Percentiles rank a stretch among this genome's conserved stretches.
Evolutionary conservation across 1,140 invertebrate species (phyloP).

Genomic region (Sesamia nonagrioides): DNA sequence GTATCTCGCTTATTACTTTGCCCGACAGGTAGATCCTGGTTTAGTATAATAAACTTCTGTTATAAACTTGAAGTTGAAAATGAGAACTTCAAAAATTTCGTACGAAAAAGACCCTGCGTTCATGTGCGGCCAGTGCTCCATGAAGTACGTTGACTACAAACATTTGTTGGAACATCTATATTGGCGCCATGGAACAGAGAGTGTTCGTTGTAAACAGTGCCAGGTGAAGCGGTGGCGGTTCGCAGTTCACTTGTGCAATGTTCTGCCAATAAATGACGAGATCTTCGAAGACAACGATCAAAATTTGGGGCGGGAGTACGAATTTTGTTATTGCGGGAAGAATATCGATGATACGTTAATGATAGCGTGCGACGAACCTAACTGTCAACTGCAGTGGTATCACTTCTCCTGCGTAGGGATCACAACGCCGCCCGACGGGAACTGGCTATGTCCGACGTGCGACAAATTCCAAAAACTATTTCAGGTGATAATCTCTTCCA

Average conservation of each 20-base stretch:
- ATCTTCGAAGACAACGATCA: conserved; percentile 46
- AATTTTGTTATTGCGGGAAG: conserved; percentile 67
- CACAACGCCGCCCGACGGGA: conserved; percentile 58
- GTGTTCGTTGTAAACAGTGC: conserved; percentile 65
- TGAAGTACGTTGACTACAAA: conserved; percentile 67
- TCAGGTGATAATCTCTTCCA: not conserved
- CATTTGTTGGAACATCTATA: conserved; percentile 68
- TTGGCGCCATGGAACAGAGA: conserved; percentile 74
- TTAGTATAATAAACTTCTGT: conserved; percentile 32
- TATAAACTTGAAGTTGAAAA: conserved; percentile 49
- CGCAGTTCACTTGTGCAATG: conserved; percentile 66
- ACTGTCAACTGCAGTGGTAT: conserved; percentile 66
- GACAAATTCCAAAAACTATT: conserved; percentile 42
- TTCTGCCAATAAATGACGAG: conserved; percentile 61
- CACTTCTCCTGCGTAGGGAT: conserved; percentile 71
- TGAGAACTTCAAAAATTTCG: conserved; percentile 47
- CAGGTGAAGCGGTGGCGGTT: conserved; percentile 63
- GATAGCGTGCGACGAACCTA: conserved; percentile 69
- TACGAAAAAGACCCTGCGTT: conserved; percentile 46
- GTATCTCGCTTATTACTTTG: conserved; percentile 10
- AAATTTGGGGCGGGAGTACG: conserved; percentile 41
- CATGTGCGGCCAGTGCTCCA: conserved; percentile 64
- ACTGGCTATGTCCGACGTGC: conserved; percentile 68
- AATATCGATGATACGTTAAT: conserved; percentile 59
- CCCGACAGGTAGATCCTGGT: not conserved